Conservation (phyloP, 2,113 vertebrate species). For the Psilopogon haemacephalus region DNA sequence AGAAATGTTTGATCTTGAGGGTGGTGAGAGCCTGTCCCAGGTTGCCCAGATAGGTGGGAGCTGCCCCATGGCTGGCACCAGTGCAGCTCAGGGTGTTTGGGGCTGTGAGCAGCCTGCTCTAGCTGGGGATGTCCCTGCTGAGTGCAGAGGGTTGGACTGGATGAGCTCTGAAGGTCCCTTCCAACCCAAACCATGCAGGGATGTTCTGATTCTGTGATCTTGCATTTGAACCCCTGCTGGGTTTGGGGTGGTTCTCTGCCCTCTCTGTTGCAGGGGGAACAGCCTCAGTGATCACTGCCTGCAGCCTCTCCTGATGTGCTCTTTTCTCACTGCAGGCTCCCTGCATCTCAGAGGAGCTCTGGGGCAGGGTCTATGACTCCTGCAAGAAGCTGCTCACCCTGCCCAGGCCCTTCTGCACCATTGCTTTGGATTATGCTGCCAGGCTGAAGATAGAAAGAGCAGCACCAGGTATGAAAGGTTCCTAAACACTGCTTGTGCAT, state of each 20-base stretch:
- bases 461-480: slow-evolving; percentile 76
- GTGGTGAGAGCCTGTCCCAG: too few species aligned
- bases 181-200: too few species aligned
- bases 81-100: too few species aligned
- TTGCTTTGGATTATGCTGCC: slow-evolving; percentile 84
- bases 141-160: too few species aligned
- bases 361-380: slow-evolving; percentile 84
- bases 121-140: too few species aligned
- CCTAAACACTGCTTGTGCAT: rapidly evolving
- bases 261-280: not conserved
- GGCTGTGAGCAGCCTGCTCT: too few species aligned
- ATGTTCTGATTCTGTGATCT: too few species aligned
- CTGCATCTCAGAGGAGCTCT: slow-evolving; percentile 85
- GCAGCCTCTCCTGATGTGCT: not conserved
- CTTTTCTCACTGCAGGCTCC: slow-evolving; percentile 73
- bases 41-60: too few species aligned
- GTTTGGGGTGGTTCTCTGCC: not conserved
- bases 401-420: slow-evolving; percentile 87
- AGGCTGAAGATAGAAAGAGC: slow-evolving; percentile 81
- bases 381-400: slow-evolving; percentile 87
- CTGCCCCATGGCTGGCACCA: too few species aligned
- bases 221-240: not conserved
- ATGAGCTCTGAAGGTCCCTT: too few species aligned
- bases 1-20: too few species aligned
- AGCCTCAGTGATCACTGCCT: not conserved